Base-by-base conservation (phyloP, 2,888 invertebrate genomes). In the Artemia sinica region DNA sequence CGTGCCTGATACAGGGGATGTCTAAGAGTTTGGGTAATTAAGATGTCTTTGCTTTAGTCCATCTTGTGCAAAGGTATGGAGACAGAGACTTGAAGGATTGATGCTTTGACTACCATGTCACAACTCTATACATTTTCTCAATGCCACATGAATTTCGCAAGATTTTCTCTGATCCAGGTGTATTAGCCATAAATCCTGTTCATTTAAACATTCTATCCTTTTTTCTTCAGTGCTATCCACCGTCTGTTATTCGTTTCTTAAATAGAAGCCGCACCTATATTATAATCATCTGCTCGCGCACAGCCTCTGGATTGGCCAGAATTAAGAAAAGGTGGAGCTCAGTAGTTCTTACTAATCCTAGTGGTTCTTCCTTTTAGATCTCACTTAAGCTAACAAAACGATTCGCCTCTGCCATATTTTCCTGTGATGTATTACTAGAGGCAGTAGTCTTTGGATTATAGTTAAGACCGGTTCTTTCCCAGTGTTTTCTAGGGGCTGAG, bases 401-500 rank as follows among this genome's bases (percentile, higher is more conserved):
- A 58, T 58, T 58, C 58, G 58, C 58, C 58, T 18, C 14, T 18
- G n/a, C 58, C 58, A 58, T 58, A 58, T 58, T 58, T 58, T 58
- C 58, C 58, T 18, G 58, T 58, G 58, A 58, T 58, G 58, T 58
- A 58, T 58, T 58, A 58, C 58, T 58, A 58, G 58, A 58, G 58
- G 58, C 58, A 58, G 58, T 58, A 58, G 58, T 58, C 58, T 58
- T 58, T 58, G 58, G 58, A 58, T 58, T 58, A 58, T 58, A 58
- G 58, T 58, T 58, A 58, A 58, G 58, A 58, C 58, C 58, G 58
- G 58, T 58, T 58, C 58, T 58, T 58, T 58, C 58, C 58, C 10
- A 58, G 58, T 58, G 58, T 58, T 58, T 58, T 58, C 58, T 58
- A 58, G 58, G 58, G 14, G 58, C 58, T 58, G 58, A 58, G 58